These are phyloP conservation scores for Microctonus hyperodae DNA, from an alignment of 2,888 invertebrate species.

Conservation along the genomic window DNA sequence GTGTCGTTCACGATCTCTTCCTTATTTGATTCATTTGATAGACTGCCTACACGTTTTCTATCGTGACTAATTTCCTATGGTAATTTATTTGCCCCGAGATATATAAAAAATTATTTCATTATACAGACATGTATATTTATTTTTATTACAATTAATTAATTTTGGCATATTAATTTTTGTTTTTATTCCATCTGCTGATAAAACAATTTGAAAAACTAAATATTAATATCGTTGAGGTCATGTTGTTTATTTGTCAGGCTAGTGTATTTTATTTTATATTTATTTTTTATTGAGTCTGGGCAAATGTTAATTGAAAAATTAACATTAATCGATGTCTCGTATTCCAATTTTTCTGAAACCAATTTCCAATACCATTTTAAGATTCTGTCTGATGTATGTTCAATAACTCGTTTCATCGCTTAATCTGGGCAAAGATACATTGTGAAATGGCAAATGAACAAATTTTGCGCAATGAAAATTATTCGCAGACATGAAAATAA, in stretches of 20 bases:
- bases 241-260: background rate
- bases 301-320: background rate
- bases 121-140: background rate
- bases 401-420: background rate
- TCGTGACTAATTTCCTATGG: background rate
- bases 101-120: background rate
- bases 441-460: background rate
- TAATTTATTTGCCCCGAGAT: background rate
- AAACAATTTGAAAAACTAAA: background rate
- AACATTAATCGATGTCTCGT: background rate
- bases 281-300: background rate
- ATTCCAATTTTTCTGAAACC: background rate
- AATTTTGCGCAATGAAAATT: background rate
- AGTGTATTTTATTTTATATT: background rate
- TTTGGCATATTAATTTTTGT: background rate
- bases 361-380: background rate
- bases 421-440: background rate
- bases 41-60: constrained; percentile 23
- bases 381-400: background rate
- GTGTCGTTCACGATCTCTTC: constrained; percentile 23
- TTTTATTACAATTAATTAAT: background rate
- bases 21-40: constrained; percentile 35
- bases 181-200: background rate
- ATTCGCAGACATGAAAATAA: background rate
- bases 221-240: background rate